Evolutionary conservation across 37 sponge, comb jelly and placozoan genomes (phyloP).

Genomic region (Diacarnus erythraeanus): DNA sequence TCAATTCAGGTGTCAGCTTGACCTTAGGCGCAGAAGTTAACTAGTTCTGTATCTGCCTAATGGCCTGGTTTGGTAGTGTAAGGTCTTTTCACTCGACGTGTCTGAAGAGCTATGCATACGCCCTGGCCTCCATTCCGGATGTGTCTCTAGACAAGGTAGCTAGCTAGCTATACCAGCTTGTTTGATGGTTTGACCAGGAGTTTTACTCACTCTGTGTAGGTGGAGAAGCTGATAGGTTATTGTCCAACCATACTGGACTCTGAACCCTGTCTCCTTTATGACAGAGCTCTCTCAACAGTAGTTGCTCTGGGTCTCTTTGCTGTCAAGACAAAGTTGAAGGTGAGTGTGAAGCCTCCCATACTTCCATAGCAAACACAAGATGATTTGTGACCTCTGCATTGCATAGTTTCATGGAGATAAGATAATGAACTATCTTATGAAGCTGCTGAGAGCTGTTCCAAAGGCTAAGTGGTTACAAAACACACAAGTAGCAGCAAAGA

Average conservation of each 20-base stretch:
- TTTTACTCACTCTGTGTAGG: slow-evolving; percentile 10
- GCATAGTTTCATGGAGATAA: slow-evolving; percentile 17
- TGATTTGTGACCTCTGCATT: neutral
- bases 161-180: neutral
- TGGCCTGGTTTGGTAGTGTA: slow-evolving; percentile 40
- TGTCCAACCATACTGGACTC: slow-evolving; percentile 38
- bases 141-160: slow-evolving; percentile 50
- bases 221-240: slow-evolving; percentile 39
- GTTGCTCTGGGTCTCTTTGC: slow-evolving; percentile 65
- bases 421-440: slow-evolving; percentile 44
- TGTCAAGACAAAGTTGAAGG: slow-evolving; percentile 29
- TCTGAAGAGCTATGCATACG: slow-evolving; percentile 47
- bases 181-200: neutral
- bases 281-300: slow-evolving; percentile 48
- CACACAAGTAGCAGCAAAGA: slow-evolving; percentile 26
- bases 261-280: slow-evolving; percentile 13
- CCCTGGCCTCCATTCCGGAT: slow-evolving; percentile 21
- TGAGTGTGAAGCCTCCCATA: slow-evolving; percentile 3
- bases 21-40: neutral
- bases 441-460: slow-evolving; percentile 20
- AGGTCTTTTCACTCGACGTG: slow-evolving; percentile 35
- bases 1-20: neutral
- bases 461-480: slow-evolving; percentile 50
- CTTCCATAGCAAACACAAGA: too few relatives aligned
- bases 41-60: neutral